phyloP scores from a whole-genome alignment of 2,113 vertebrate genomes.

The Sander vitreus region DNA sequence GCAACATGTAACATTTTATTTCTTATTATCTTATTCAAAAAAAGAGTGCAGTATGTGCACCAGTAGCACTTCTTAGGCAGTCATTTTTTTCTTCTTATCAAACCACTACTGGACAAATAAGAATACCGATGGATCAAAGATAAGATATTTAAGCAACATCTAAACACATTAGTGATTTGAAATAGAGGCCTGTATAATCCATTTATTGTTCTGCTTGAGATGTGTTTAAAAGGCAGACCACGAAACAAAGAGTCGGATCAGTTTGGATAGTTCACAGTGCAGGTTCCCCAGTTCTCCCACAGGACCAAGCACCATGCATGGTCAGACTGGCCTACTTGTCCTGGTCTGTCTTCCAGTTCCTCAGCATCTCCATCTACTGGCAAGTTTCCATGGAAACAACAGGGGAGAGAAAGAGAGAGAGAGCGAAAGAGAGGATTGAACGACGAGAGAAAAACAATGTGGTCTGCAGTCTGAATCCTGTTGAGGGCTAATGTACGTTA shows the following conservation, averaged over 20 bases:
- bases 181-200: background rate
- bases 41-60: conserved; percentile 13
- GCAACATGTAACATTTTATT: conserved; percentile 28
- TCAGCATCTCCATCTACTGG: conserved; percentile 71
- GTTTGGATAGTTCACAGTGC: conserved; percentile 46
- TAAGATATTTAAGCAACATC: background rate
- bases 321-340: conserved; percentile 80
- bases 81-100: background rate
- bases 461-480: conserved; percentile 57
- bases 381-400: conserved; percentile 89
- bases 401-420: conserved; percentile 42
- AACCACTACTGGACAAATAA: background rate
- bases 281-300: conserved; percentile 69
- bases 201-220: background rate
- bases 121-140: conserved; percentile 9
- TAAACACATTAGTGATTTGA: background rate
- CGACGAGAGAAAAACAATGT: conserved; percentile 63
- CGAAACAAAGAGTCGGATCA: conserved; percentile 21
- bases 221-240: conserved; percentile 16
- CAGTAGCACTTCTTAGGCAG: background rate
- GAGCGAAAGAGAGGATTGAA: background rate
- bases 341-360: conserved; percentile 71
- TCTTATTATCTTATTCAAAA: conserved; percentile 7
- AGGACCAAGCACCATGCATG: conserved; percentile 70
- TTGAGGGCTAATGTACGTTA: conserved; percentile 35